Conservation (phyloP, 2,888 invertebrate genomes). For the Onchidella celtica region DNA sequence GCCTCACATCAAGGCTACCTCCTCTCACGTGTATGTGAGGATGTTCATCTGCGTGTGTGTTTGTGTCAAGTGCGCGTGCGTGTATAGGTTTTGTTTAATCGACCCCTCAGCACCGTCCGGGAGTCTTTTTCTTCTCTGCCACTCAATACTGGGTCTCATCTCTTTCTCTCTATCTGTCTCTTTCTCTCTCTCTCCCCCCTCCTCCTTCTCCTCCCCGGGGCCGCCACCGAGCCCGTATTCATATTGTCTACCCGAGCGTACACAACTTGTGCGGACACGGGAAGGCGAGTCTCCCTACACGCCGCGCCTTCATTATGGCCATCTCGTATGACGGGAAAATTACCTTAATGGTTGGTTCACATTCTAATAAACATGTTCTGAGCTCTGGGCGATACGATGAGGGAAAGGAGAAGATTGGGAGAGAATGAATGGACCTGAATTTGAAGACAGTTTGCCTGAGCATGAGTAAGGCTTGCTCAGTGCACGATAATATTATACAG, state of each 20-base stretch:
- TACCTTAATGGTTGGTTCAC: slow-evolving; percentile 29
- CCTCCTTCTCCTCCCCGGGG: neutral
- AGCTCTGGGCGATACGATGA: slow-evolving; percentile 1
- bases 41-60: too few species aligned
- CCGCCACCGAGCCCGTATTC: slow-evolving; percentile 17
- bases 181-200: neutral
- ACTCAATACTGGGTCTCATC: too few species aligned
- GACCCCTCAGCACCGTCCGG: too few species aligned
- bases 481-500: too few species aligned
- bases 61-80: too few species aligned
- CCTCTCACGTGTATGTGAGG: too few species aligned
- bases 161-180: too few species aligned
- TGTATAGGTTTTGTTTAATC: too few species aligned
- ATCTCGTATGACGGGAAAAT: slow-evolving; percentile 34
- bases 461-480: too few species aligned
- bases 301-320: slow-evolving; percentile 25
- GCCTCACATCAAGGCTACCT: too few species aligned
- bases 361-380: slow-evolving; percentile 10
- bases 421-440: neutral
- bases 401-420: neutral
- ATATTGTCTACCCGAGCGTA: slow-evolving; percentile 27
- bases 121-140: too few species aligned
- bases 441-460: too few species aligned
- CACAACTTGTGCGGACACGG: slow-evolving; percentile 27
- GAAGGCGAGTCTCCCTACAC: neutral